phyloP scores from a whole-genome alignment of 2,797 vertebrate genomes.

The Sebastes oblongus region DNA sequence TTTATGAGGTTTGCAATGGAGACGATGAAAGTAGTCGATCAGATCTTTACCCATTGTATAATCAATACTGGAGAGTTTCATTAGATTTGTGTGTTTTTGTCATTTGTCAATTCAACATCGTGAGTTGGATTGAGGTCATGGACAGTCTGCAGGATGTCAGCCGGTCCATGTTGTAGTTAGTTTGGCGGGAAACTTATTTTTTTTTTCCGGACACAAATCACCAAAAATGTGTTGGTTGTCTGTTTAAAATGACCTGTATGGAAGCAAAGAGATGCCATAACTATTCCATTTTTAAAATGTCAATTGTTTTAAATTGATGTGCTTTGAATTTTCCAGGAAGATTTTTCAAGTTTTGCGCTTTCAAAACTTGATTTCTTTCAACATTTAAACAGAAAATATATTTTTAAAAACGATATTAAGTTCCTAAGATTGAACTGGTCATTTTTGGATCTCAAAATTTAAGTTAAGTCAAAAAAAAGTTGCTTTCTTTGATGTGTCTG shows the following conservation, averaged over 20 bases:
- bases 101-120: slow-evolving; percentile 65
- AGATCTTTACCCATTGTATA: slow-evolving; percentile 76
- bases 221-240: neutral
- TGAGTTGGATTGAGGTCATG: slow-evolving; percentile 85
- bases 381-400: neutral
- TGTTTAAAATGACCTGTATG: neutral
- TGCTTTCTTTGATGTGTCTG: neutral
- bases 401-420: neutral
- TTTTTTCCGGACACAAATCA: neutral
- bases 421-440: neutral
- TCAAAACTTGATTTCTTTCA: neutral
- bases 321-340: neutral
- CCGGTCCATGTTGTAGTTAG: slow-evolving; percentile 80
- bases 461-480: neutral
- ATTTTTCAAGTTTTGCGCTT: neutral
- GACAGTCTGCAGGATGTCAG: slow-evolving; percentile 81
- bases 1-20: slow-evolving; percentile 84
- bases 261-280: neutral
- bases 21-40: neutral
- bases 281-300: neutral
- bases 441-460: neutral
- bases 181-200: neutral
- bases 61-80: slow-evolving; percentile 57
- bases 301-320: neutral
- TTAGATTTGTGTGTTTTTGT: slow-evolving; percentile 20